Base-by-base conservation (phyloP, 2,113 vertebrate species). In the Rhinoptilus africanus region DNA sequence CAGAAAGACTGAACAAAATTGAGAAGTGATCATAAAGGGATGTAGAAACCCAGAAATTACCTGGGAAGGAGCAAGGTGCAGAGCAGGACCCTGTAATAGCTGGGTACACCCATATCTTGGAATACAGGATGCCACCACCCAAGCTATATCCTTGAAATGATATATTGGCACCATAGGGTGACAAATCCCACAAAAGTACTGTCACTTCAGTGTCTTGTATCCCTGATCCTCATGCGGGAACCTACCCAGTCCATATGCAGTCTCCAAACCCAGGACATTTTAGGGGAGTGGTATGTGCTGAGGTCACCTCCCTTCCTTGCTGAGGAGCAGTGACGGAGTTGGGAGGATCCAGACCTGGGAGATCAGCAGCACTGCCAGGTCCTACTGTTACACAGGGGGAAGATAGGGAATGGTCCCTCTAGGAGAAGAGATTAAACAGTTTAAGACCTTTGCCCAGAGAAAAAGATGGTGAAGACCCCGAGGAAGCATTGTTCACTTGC, bases 101-200 rank as follows among this genome's bases (percentile, higher is more conserved):
- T 15, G 17, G 43, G 23, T 50, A 54, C 4, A 1, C 32, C 45
- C 4, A 1, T 39, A 63, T 35, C 21, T 53, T 74, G 47, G 60
- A 69, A 80, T 79, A 34, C 0, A 2, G 59, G 47, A 69, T 88
- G 56, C 60, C 6, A 4, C 45, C 15, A 10, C 39, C 19, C 26
- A 10, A 41, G 22, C 56, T 76, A 4, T 4, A 45, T 68, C 27
- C 62, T 68, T 0, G 0, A 47, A 72, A 39, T 17, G 19, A 26
- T 60, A 13, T 28, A 20, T 68, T 59, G 32, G 43, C 43, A 22
- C 48, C 28, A 8, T 0, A 47, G 34, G 23, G 43, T 72, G 53
- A 62, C 30, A 69, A 76, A 83, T 22, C 62, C 14, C 63, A 35
- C 63, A 66, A 14, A 23, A 63, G 4, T 32, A 14, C 43, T 28